A percentile compares a stretch with the other conserved stretches of the same genome.
These are phyloP conservation scores for Ophonus ardosiacus DNA, from an alignment of 2,888 invertebrate genomes.

Conservation along the genomic window DNA sequence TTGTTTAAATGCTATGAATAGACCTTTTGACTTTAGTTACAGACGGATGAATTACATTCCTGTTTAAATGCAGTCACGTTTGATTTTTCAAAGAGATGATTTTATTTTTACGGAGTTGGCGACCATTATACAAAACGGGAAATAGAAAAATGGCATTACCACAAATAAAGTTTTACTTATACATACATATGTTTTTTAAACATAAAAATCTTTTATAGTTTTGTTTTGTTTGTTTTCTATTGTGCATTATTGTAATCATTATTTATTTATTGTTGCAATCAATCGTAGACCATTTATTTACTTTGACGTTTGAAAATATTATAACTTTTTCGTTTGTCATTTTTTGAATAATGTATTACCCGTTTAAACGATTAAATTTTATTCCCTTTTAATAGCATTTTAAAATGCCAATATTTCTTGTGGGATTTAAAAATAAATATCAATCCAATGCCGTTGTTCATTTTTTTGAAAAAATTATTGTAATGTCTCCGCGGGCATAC, in stretches of 20 bases:
- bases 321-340: background rate
- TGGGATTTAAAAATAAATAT: background rate
- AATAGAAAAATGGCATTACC: background rate
- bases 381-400: background rate
- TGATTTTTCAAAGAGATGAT: slow-evolving; percentile 9
- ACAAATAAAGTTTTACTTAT: background rate
- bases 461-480: background rate
- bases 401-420: background rate
- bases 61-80: slow-evolving; percentile 28
- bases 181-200: too few species aligned
- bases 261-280: background rate
- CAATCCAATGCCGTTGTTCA: background rate
- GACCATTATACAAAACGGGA: background rate
- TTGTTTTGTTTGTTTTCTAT: too few species aligned
- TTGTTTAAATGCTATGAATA: slow-evolving; percentile 41
- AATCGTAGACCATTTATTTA: background rate
- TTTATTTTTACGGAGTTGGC: background rate
- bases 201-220: too few species aligned
- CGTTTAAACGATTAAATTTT: background rate
- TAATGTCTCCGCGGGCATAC: background rate
- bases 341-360: background rate
- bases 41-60: slow-evolving; percentile 38
- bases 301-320: background rate
- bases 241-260: background rate
- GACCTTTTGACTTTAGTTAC: slow-evolving; percentile 35